These are phyloP conservation scores for Sclerurus mexicanus DNA, from an alignment of 2,113 vertebrate species.

Conservation along the genomic window DNA sequence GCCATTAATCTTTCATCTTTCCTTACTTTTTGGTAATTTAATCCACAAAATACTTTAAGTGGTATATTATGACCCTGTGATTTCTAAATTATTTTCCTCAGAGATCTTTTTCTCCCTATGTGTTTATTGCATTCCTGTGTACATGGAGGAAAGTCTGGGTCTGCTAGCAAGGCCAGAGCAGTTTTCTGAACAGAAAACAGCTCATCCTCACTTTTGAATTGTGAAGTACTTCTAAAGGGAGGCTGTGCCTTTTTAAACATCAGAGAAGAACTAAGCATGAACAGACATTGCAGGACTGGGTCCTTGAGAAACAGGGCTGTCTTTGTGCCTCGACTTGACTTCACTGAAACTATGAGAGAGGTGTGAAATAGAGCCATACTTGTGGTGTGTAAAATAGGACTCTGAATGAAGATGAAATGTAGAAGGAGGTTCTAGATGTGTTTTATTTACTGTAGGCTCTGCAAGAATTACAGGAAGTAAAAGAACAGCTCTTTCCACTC, in stretches of 20 bases:
- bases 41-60: slow-evolving; percentile 40
- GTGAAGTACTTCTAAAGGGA: neutral
- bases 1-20: slow-evolving; percentile 53
- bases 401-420: neutral
- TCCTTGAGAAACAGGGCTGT: neutral
- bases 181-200: neutral
- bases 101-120: neutral
- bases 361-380: neutral
- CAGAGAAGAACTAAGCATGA: neutral
- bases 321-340: neutral
- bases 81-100: slow-evolving; percentile 23
- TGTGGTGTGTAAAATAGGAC: neutral
- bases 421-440: neutral
- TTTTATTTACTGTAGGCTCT: neutral
- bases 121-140: neutral
- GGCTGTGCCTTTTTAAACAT: neutral
- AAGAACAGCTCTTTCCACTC: neutral
- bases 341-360: neutral
- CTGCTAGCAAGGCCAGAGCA: neutral
- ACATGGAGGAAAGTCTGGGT: neutral
- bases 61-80: slow-evolving; percentile 39
- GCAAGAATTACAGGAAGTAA: neutral
- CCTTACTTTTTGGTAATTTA: slow-evolving; percentile 32
- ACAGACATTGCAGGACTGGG: neutral
- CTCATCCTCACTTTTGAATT: neutral